Conservation (phyloP, 2,888 invertebrate genomes). For the Eugnorisma glareosa region DNA sequence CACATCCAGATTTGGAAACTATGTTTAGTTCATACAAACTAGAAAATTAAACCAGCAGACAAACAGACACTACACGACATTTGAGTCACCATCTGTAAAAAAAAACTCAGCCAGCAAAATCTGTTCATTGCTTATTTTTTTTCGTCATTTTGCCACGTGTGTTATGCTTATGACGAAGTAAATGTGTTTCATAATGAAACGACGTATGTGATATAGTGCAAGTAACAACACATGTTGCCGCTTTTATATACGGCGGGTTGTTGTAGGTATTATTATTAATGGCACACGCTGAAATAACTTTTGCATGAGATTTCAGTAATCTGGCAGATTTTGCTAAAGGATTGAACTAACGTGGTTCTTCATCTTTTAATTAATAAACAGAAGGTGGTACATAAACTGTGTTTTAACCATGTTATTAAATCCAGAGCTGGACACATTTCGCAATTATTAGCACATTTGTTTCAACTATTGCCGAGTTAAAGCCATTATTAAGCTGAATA, state of each 20-base stretch:
- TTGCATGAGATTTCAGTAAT: constrained; percentile 14
- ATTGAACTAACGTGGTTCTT: constrained; percentile 22
- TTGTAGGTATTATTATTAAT: constrained; percentile 48
- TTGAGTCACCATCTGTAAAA: constrained; percentile 26
- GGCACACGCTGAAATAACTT: constrained; percentile 31
- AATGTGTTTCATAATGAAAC: constrained; percentile 58
- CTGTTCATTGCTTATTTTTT: constrained; percentile 45
- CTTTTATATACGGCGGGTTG: constrained; percentile 37
- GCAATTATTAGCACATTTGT: constrained; percentile 59
- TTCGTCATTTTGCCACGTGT: constrained; percentile 40
- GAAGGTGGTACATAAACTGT: constrained; percentile 24
- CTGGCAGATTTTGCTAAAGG: constrained; percentile 13
- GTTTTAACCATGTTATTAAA: constrained; percentile 43
- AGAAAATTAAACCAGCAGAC: constrained; percentile 18
- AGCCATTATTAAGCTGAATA: constrained; percentile 52
- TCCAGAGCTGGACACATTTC: constrained; percentile 22
- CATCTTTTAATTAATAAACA: constrained; percentile 24
- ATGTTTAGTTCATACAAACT: constrained; percentile 8
- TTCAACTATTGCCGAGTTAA: constrained; percentile 59
- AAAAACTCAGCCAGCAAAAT: constrained; percentile 36
- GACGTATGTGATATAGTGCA: constrained; percentile 50
- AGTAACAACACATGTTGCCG: constrained; percentile 56
- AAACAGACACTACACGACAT: constrained; percentile 7
- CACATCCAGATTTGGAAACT: constrained; percentile 30
- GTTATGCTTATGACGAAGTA: constrained; percentile 36